Evolutionary conservation across 2,888 invertebrate genomes (phyloP).

Genomic region (Conops quadrifasciatus): DNA sequence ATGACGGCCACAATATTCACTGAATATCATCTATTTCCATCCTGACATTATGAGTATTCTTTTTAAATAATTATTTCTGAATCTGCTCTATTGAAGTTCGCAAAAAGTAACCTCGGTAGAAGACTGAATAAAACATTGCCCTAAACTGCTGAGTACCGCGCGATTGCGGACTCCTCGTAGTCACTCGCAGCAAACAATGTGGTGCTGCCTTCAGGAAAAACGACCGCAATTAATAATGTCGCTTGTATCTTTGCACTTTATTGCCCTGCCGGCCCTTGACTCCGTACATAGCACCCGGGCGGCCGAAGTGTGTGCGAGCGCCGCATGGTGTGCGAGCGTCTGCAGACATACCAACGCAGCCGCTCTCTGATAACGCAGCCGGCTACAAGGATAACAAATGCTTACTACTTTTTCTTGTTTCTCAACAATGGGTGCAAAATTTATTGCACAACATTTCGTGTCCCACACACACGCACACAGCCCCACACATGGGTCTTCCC

Average conservation of each 20-base stretch:
- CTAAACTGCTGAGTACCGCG: background rate
- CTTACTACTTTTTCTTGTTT: constrained; percentile 27
- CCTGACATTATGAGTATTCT: too few species aligned
- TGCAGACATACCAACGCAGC: background rate
- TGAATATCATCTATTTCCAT: too few species aligned
- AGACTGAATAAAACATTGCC: background rate
- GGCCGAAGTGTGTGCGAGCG: constrained; percentile 39
- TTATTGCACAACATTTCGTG: constrained; percentile 57
- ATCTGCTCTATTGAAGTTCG: background rate
- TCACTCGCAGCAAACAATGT: background rate
- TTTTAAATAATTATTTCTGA: background rate
- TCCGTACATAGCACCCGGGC: background rate
- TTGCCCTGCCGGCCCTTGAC: constrained; percentile 23
- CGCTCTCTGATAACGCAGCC: too few species aligned
- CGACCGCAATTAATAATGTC: constrained; percentile 57
- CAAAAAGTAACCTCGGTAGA: background rate
- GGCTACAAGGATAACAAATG: constrained; percentile 1
- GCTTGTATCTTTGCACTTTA: constrained; percentile 39
- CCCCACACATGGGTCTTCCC: background rate
- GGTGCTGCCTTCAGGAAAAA: constrained; percentile 49
- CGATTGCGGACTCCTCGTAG: background rate
- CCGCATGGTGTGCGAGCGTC: constrained; percentile 47
- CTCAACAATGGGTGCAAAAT: constrained; percentile 51
- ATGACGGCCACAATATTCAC: too few species aligned
- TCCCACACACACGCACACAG: constrained; percentile 40